Conservation (phyloP, 35 echinoderm and acorn worm species). For the Apostichopus parvimensis region DNA sequence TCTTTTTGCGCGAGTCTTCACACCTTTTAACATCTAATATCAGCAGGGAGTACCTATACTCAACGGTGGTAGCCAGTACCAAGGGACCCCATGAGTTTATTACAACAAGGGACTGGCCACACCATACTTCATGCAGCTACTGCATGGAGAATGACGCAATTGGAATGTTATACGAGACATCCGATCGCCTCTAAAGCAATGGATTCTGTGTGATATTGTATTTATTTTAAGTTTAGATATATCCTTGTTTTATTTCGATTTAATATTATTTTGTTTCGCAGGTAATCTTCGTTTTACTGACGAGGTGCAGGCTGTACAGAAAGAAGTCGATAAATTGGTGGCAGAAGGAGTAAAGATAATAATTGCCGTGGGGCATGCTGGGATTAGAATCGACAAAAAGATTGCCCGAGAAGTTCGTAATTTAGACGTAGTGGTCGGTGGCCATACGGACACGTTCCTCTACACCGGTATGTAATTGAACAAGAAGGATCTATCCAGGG, state of each 20-base stretch:
- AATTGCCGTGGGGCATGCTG: slow-evolving; percentile 83
- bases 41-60: background rate
- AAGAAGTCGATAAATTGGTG: slow-evolving; percentile 67
- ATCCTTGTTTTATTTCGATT: no score
- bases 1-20: no score
- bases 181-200: no score
- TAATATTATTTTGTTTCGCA: background rate
- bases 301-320: slow-evolving; percentile 68
- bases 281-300: slow-evolving; percentile 63
- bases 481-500: no score
- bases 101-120: slow-evolving; percentile 57
- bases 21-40: no score
- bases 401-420: slow-evolving; percentile 67
- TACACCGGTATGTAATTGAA: slow-evolving; percentile 72
- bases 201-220: no score
- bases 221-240: no score
- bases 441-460: slow-evolving; percentile 85
- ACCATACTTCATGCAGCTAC: slow-evolving; percentile 55
- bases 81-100: slow-evolving; percentile 87
- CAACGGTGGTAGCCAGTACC: slow-evolving; percentile 66
- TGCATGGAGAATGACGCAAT: slow-evolving; percentile 48
- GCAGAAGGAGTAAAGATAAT: slow-evolving; percentile 70
- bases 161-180: no score
- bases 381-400: slow-evolving; percentile 59
- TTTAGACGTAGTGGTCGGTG: slow-evolving; percentile 79